A percentile compares a stretch with the other conserved stretches of the same genome.
Evolutionary conservation across 30 jellyfish, hydroid and myxozoan species (phyloP).

Genomic region (Haliclystus octoradiatus): DNA sequence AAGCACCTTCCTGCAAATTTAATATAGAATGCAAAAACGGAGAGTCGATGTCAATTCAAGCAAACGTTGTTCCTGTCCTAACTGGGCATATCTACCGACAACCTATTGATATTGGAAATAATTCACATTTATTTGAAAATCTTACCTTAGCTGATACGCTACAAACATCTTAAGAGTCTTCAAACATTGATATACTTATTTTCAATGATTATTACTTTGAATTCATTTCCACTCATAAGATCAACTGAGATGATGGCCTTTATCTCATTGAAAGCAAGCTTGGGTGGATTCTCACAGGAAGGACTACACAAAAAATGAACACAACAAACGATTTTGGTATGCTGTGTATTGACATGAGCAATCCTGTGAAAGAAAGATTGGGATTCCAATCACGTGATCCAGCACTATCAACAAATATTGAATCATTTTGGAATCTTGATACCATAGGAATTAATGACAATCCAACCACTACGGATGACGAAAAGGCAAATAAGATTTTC

Average conservation of each 20-base stretch:
- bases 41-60: slow-evolving; percentile 2
- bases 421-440: neutral
- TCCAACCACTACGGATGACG: neutral
- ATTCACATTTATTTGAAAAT: neutral
- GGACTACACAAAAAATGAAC: no score
- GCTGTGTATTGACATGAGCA: no score
- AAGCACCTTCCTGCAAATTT: neutral
- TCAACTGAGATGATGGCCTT: slow-evolving; percentile 4
- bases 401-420: neutral
- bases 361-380: neutral
- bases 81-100: slow-evolving; percentile 14
- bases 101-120: slow-evolving; percentile 2
- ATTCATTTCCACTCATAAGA: slow-evolving; percentile 1
- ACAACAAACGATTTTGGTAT: no score
- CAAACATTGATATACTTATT: slow-evolving; percentile 16
- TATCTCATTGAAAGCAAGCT: slow-evolving; percentile 5
- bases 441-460: neutral
- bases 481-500: neutral
- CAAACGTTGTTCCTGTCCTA: slow-evolving; percentile 6
- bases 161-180: slow-evolving; percentile 5
- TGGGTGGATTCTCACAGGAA: slow-evolving; percentile 17
- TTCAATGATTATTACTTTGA: slow-evolving; percentile 25
- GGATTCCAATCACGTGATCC: neutral
- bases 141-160: slow-evolving; percentile 17
- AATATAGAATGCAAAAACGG: slow-evolving; percentile 10